Conservation (phyloP, 2,113 vertebrate species). For the Misgurnus mizolepis region DNA sequence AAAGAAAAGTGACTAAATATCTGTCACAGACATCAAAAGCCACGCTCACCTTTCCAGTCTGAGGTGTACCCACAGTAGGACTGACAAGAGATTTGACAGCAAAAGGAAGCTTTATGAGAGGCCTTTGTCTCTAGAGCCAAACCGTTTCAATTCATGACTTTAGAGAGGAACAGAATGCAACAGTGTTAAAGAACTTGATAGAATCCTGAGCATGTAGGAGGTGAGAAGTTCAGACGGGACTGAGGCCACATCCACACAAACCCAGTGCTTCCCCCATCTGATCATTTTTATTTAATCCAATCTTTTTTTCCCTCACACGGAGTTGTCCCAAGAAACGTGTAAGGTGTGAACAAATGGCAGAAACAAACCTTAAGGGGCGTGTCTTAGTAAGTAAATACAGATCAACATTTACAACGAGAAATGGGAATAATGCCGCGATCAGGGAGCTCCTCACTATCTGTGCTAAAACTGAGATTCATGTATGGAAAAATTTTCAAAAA, state of each 20-base stretch:
- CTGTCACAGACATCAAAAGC: conserved; percentile 43
- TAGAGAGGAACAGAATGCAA: background rate
- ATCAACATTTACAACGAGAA: too few relatives aligned
- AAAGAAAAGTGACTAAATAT: conserved; percentile 42
- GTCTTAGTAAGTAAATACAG: too few relatives aligned
- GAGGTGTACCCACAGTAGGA: conserved; percentile 25
- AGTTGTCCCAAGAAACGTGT: too few relatives aligned
- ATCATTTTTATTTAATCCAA: too few relatives aligned
- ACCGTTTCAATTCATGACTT: conserved; percentile 6
- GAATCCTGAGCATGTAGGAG: background rate
- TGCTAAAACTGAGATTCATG: too few relatives aligned
- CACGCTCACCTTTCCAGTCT: conserved; percentile 29
- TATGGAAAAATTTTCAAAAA: too few relatives aligned
- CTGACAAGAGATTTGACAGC: conserved; percentile 38
- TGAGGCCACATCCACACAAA: background rate
- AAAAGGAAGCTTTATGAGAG: conserved; percentile 30
- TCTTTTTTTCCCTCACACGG: too few relatives aligned
- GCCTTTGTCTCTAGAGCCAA: conserved; percentile 16
- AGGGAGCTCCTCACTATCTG: too few relatives aligned
- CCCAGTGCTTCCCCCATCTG: background rate
- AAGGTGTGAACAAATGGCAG: too few relatives aligned
- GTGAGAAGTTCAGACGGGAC: conserved; percentile 13
- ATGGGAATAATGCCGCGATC: too few relatives aligned
- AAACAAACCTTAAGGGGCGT: too few relatives aligned
- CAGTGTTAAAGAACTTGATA: conserved; percentile 24